These are phyloP conservation scores for Acanthosoma haemorrhoidale DNA, from an alignment of 2,888 invertebrate species.

Conservation along the genomic window DNA sequence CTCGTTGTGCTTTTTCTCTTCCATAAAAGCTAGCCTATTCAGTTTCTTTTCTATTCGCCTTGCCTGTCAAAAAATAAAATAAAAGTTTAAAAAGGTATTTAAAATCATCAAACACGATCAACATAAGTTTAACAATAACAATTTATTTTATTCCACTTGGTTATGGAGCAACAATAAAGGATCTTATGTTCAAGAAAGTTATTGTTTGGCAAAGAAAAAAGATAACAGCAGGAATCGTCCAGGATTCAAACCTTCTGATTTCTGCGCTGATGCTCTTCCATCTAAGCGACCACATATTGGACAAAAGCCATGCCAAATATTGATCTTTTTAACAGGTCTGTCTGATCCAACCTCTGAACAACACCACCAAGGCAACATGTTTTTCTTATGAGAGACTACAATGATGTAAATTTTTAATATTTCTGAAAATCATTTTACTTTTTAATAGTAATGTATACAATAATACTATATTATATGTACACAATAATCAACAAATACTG, in stretches of 20 bases:
- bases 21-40: constrained; percentile 74
- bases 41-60: constrained; percentile 75
- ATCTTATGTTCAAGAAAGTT: no score
- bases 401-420: no score
- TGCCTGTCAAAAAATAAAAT: constrained; percentile 49
- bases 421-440: no score
- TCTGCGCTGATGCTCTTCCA: neutral
- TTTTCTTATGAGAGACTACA: no score
- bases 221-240: neutral
- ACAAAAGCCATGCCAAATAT: neutral
- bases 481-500: no score
- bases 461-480: no score
- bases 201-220: neutral
- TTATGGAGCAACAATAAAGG: no score
- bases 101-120: no score
- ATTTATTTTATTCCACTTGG: neutral
- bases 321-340: neutral
- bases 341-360: no score
- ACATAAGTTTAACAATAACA: no score
- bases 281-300: neutral
- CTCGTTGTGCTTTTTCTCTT: constrained; percentile 74
- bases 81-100: constrained; percentile 22
- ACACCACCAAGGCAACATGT: no score
- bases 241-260: neutral
- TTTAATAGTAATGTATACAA: no score